Evolutionary conservation across 1,140 invertebrate species (phyloP).

Genomic region (Trachymyrmex cornetzi): DNA sequence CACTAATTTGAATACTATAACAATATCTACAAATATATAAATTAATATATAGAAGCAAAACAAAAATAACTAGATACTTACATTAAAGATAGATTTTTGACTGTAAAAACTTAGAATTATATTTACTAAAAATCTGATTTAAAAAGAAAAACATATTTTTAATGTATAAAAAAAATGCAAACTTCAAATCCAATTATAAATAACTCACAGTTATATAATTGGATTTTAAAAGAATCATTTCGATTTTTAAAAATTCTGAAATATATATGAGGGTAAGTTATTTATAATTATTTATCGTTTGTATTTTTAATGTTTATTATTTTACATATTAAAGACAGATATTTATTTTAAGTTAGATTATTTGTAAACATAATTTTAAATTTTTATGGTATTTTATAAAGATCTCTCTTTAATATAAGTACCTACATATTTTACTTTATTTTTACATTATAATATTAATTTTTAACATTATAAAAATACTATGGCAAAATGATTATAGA

Average conservation of each 20-base stretch:
- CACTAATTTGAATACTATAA: not conserved
- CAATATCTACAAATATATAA: not conserved
- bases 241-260: not conserved
- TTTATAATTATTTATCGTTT: too few relatives aligned
- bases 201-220: not conserved
- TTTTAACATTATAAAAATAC: not conserved
- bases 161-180: not conserved
- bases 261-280: too few relatives aligned
- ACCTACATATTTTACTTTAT: too few relatives aligned
- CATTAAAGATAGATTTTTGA: not conserved
- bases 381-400: too few relatives aligned
- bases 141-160: not conserved
- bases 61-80: not conserved
- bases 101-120: too few relatives aligned
- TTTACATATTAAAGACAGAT: too few relatives aligned
- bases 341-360: too few relatives aligned
- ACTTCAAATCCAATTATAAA: slow-evolving; percentile 8
- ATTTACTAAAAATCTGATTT: not conserved
- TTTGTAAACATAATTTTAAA: too few relatives aligned
- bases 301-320: too few relatives aligned
- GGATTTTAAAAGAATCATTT: not conserved
- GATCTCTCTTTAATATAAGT: too few relatives aligned
- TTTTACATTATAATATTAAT: too few relatives aligned
- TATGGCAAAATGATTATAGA: not conserved
- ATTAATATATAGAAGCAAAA: not conserved